Percentiles rank a stretch among this genome's conserved stretches.
Conservation (phyloP, 2,113 vertebrate species). For the Oncorhynchus gorbuscha region DNA sequence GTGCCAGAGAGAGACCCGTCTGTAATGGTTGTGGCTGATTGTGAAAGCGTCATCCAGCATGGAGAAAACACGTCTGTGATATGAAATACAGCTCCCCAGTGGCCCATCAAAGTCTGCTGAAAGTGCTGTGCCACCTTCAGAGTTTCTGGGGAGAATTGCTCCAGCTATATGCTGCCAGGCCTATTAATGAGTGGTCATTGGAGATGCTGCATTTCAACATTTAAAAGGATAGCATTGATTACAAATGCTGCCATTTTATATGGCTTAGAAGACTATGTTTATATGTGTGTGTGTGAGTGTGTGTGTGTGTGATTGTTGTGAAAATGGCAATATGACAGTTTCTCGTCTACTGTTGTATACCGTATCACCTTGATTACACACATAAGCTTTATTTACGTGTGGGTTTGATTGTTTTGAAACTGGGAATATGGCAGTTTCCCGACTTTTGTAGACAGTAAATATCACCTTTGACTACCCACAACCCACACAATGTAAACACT, state of each 20-base stretch:
- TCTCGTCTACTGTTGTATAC: not conserved
- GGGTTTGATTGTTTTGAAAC: conserved; percentile 19
- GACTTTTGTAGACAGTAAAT: conserved; percentile 39
- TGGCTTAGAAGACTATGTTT: not conserved
- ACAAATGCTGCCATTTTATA: conserved; percentile 50
- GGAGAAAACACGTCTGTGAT: conserved; percentile 67
- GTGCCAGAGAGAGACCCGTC: conserved; percentile 6
- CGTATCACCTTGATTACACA: no score
- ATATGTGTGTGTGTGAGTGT: not conserved
- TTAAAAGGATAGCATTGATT: conserved; percentile 62
- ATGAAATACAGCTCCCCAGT: conserved; percentile 71
- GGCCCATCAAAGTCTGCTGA: conserved; percentile 69
- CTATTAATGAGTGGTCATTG: conserved; percentile 67
- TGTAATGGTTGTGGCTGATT: conserved; percentile 60
- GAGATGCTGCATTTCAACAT: conserved; percentile 50
- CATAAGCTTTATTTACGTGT: no score
- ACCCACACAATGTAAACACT: conserved; percentile 42
- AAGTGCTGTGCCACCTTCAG: conserved; percentile 76
- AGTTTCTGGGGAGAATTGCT: conserved; percentile 49
- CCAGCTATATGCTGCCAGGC: conserved; percentile 55
- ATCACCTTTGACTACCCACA: conserved; percentile 26
- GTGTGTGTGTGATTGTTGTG: conserved; percentile 2
- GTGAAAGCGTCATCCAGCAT: conserved; percentile 58
- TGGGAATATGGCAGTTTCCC: conserved; percentile 19
- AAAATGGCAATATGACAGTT: not conserved